Base-by-base conservation (phyloP, 2,888 invertebrate species). In the Mimachlamys varia region DNA sequence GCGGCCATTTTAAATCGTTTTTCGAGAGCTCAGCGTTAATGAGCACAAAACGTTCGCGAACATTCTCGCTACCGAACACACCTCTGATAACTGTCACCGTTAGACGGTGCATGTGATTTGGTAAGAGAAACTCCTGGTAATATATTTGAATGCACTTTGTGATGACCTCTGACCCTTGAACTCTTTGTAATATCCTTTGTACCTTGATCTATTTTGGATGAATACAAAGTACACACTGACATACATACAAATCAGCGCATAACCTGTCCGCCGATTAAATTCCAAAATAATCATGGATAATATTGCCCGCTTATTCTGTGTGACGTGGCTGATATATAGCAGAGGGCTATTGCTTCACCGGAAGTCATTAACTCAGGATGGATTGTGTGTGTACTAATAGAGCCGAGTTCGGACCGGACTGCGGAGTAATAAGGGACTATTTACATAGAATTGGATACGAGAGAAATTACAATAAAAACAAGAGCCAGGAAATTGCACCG, bases 391-490 rank as follows among this genome's bases (percentile, higher is more conserved):
- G 76, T 76, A 76, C 33, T 76, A 33, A 76, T 76, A 76, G 27
- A 76, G 12, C 1, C 2, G 76, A 76, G 2, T 53, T 76, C 7
- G 76, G 76, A 0, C 33, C 76, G 27, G 7, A 53, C 53, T 53
- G 1, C 53, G 33, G 5, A 33, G 27, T 27, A 76, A 76, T 76
- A 76, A 76, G 12, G 33, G 76, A 76, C 76, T 2, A 76, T 76
- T 76, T 76, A 76, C 33, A 27, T 15, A 76, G 33, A 76, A 76
- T 76, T 76, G 76, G 76, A 76, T 33, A 76, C 76, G 33, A 12
- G 76, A 15, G 76, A 76, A 76, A 76, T 76, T 76, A 27, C 76
- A 76, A 76, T 76, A 76, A 76, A 58, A 76, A 76, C 76, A 76
- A 33, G 33, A 10, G 27, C 17, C 76, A 76, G 76, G 76, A 76